A percentile compares a stretch with the other conserved stretches of the same genome.
These are phyloP conservation scores for Epinephelus moara DNA, from an alignment of 2,113 vertebrate genomes.

Conservation along the genomic window DNA sequence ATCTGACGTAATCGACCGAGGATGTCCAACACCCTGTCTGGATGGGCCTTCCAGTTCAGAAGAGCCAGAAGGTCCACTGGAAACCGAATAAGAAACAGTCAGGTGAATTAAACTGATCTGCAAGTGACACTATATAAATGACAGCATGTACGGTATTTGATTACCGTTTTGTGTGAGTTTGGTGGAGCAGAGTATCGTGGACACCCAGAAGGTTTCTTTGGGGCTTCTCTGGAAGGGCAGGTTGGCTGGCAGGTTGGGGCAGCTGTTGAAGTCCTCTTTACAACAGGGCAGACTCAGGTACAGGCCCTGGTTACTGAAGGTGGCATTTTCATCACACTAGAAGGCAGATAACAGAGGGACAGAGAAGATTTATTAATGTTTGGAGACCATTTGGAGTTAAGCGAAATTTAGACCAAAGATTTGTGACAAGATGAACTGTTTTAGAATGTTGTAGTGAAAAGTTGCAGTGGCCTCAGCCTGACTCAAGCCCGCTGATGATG, in stretches of 20 bases:
- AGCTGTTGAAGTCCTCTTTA: slow-evolving; percentile 95
- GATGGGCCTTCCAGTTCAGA: slow-evolving; percentile 97
- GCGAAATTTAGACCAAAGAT: too few species aligned
- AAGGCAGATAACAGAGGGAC: neutral
- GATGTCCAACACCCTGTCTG: slow-evolving; percentile 94
- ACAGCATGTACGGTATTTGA: neutral
- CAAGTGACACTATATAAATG: neutral
- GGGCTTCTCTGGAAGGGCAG: slow-evolving; percentile 96
- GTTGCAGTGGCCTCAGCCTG: too few species aligned
- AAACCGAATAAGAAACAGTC: slow-evolving; percentile 27
- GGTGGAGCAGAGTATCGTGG: slow-evolving; percentile 95
- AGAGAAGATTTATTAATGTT: neutral
- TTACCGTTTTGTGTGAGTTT: slow-evolving; percentile 97
- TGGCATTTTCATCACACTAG: slow-evolving; percentile 96
- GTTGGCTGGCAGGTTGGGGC: slow-evolving; percentile 92
- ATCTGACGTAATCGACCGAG: slow-evolving; percentile 93
- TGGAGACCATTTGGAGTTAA: neutral
- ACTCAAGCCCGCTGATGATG: too few species aligned
- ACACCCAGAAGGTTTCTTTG: slow-evolving; percentile 96
- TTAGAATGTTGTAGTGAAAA: too few species aligned
- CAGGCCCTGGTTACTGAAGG: slow-evolving; percentile 95
- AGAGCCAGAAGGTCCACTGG: slow-evolving; percentile 94
- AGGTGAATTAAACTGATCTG: neutral
- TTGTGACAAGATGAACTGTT: too few species aligned
- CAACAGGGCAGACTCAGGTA: slow-evolving; percentile 97